Percentiles rank a stretch among this genome's conserved stretches.
Evolutionary conservation across 2,113 vertebrate genomes (phyloP).

Genomic region (Nyctereutes procyonoides): DNA sequence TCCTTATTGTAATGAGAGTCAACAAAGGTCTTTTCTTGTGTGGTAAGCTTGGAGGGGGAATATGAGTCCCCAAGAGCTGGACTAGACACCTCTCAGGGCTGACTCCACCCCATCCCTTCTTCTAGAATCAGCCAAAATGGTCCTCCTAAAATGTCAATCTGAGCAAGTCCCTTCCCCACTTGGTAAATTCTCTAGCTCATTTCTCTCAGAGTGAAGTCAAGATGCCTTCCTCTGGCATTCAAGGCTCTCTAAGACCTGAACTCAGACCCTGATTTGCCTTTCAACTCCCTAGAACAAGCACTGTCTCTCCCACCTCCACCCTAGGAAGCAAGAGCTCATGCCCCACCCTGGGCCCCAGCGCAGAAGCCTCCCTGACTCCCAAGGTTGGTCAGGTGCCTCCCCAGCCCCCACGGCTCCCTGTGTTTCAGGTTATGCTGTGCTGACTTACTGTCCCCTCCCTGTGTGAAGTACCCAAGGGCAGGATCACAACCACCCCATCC

Average conservation of each 20-base stretch:
- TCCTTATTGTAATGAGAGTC: not conserved
- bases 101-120: not conserved
- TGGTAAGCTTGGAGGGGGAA: not conserved
- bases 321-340: not conserved
- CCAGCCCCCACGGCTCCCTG: not conserved
- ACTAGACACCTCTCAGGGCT: not conserved
- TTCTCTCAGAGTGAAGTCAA: not conserved
- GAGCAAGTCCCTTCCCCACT: not conserved
- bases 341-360: fast-evolving
- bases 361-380: not conserved
- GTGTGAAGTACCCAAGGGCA: not conserved
- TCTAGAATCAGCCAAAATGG: not conserved
- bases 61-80: not conserved
- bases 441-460: too few species aligned
- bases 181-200: not conserved
- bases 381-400: not conserved
- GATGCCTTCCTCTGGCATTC: not conserved
- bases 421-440: too few species aligned
- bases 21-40: not conserved
- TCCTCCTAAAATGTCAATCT: not conserved
- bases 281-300: not conserved
- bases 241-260: not conserved
- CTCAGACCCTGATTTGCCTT: not conserved
- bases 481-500: not conserved
- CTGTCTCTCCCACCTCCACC: not conserved